phyloP scores from a whole-genome alignment of 2,797 vertebrate genomes.

The Mallotus villosus region DNA sequence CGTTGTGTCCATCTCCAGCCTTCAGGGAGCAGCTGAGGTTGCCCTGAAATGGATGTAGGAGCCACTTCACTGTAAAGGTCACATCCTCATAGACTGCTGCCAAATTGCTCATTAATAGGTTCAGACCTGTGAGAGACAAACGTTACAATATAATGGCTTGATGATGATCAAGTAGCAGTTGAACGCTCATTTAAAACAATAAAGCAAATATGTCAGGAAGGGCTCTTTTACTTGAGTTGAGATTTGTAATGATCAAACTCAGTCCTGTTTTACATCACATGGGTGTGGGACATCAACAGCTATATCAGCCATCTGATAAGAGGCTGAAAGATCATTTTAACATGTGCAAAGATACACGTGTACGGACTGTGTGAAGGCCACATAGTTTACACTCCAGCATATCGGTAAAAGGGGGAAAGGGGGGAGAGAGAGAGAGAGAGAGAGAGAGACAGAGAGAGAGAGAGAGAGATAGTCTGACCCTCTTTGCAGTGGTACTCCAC shows the following conservation, averaged over 20 bases:
- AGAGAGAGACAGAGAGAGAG: not conserved
- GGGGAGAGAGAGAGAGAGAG: not conserved
- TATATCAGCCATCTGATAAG: not conserved
- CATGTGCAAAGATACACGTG: not conserved
- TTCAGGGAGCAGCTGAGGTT: slow-evolving; percentile 90
- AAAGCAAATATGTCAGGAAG: not conserved
- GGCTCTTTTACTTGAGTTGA: not conserved
- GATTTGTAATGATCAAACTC: not conserved
- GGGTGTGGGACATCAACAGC: not conserved
- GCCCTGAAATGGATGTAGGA: slow-evolving; percentile 87
- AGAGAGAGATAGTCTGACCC: slow-evolving; percentile 68
- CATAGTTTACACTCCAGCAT: not conserved
- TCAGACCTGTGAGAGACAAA: slow-evolving; percentile 77
- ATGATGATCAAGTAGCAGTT: not conserved
- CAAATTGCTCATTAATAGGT: slow-evolving; percentile 71
- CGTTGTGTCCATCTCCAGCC: slow-evolving; percentile 84
- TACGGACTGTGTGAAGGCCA: slow-evolving; percentile 1
- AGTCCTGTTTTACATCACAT: not conserved
- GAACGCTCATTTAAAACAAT: not conserved
- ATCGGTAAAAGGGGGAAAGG: not conserved
- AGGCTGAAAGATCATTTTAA: not conserved
- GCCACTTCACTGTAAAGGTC: slow-evolving; percentile 86
- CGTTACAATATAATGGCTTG: not conserved
- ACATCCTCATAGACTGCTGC: slow-evolving; percentile 83
- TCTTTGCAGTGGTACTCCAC: slow-evolving; percentile 84